Base-by-base conservation (phyloP, 2,797 vertebrate genomes). In the Pangasius sanitwongsei region DNA sequence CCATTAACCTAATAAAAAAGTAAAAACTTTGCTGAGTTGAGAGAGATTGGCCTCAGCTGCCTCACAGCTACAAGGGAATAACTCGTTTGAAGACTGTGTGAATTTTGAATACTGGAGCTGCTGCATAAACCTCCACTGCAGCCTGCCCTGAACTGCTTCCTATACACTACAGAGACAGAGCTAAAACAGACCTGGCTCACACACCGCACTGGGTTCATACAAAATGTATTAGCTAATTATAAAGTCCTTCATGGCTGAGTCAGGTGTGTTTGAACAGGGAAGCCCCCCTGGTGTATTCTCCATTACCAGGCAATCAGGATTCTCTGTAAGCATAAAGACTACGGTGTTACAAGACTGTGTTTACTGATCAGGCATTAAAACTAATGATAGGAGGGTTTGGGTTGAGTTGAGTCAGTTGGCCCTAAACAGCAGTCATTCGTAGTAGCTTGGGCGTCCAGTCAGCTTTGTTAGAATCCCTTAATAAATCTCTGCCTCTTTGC, bases 1-100 rank as follows among this genome's bases (percentile, higher is more conserved):
- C 90, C 88, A 92, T 94, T 91, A 92, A 90, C 75, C 93, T 93
- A 89, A 94, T 89, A 91, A 94, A 93, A 92, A 89, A 91, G 18
- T 84, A 37, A 90, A 81, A 87, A 86, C 70, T 91, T 90, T 87
- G 23, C 59, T 89, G 86, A 93, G 88, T 80, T 85, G 88, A 50
- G 89, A 93, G 92, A 93, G 84, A 65, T 91, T 48, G 89, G 87
- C 69, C 91, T 93, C 92, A 91, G 92, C 74, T 92, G 82, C 31
- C 82, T 90, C 90, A 90, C 92, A 92, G 91, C 95, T 95, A 92
- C 94, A 94, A 95, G 92, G 87, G 91, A 95, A 92, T 87, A 28
- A 78, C 91, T 94, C 67, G 91, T 93, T 88, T 91, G 31, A 86
- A 90, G 83, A 88, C 44, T 63, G 81, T 84, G 78, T 18, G 81